Evolutionary conservation across 2,888 invertebrate species (phyloP).

Genomic region (Drosophila infuscata): DNA sequence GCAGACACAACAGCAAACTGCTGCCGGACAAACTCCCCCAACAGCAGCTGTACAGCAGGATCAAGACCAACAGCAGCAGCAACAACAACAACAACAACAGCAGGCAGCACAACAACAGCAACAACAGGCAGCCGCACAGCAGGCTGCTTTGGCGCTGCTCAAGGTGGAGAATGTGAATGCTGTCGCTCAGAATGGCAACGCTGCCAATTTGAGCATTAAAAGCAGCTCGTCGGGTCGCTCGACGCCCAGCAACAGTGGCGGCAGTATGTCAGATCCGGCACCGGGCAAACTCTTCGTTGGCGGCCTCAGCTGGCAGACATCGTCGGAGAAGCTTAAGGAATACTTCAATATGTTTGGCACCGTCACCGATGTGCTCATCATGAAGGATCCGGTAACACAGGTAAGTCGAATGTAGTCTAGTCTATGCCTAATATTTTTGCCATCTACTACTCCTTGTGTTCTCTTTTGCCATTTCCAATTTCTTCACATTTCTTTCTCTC

Average conservation of each 20-base stretch:
- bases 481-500: conserved; percentile 10
- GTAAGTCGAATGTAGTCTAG: conserved; percentile 86
- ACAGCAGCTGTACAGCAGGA: conserved; percentile 63
- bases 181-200: conserved; percentile 54
- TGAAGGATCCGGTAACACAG: conserved; percentile 97
- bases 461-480: conserved; percentile 26
- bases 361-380: conserved; percentile 95
- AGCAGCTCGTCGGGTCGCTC: conserved; percentile 91
- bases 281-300: conserved; percentile 96
- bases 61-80: conserved; percentile 53
- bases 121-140: conserved; percentile 60
- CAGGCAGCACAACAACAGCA: conserved; percentile 65
- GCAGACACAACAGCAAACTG: conserved; percentile 52
- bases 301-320: conserved; percentile 97
- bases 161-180: conserved; percentile 67
- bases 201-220: conserved; percentile 78
- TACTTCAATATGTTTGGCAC: conserved; percentile 97
- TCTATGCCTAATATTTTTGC: conserved; percentile 32
- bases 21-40: conserved; percentile 43
- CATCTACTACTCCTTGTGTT: conserved; percentile 14
- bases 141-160: conserved; percentile 67
- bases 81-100: conserved; percentile 68
- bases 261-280: conserved; percentile 88
- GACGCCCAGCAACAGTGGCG: conserved; percentile 88
- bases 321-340: conserved; percentile 95